These are phyloP conservation scores for Goniozus legneri DNA, from an alignment of 1,140 invertebrate genomes.

Conservation along the genomic window DNA sequence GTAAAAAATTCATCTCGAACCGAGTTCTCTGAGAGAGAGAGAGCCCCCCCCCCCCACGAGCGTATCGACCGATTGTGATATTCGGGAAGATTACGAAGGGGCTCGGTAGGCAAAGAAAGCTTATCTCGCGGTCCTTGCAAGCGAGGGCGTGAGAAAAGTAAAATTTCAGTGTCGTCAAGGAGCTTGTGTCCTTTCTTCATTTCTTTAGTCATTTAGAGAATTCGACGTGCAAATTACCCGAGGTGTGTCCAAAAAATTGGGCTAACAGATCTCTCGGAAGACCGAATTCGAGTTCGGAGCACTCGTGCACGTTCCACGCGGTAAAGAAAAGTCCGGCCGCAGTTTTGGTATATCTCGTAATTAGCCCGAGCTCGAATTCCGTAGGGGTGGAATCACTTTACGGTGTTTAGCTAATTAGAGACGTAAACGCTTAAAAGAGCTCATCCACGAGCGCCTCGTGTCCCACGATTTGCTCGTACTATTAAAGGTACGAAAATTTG, in stretches of 20 bases:
- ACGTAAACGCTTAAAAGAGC: constrained; percentile 24
- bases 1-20: neutral
- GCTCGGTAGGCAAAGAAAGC: no score
- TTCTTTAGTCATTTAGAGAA: neutral
- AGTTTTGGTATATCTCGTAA: neutral
- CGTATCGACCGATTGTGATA: no score
- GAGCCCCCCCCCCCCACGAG: no score
- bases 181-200: neutral
- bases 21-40: no score
- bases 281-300: no score
- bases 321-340: neutral
- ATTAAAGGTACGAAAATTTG: constrained; percentile 19
- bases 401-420: constrained; percentile 34
- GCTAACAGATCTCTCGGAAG: no score
- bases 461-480: constrained; percentile 23
- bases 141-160: no score
- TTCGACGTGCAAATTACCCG: neutral
- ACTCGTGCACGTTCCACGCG: no score
- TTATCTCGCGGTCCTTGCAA: no score
- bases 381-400: constrained; percentile 33
- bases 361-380: neutral
- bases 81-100: no score
- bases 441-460: neutral
- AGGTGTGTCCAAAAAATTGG: neutral
- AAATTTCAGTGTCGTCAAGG: no score